These are phyloP conservation scores for Cantharis nigra DNA, from an alignment of 2,888 invertebrate species.

Conservation along the genomic window DNA sequence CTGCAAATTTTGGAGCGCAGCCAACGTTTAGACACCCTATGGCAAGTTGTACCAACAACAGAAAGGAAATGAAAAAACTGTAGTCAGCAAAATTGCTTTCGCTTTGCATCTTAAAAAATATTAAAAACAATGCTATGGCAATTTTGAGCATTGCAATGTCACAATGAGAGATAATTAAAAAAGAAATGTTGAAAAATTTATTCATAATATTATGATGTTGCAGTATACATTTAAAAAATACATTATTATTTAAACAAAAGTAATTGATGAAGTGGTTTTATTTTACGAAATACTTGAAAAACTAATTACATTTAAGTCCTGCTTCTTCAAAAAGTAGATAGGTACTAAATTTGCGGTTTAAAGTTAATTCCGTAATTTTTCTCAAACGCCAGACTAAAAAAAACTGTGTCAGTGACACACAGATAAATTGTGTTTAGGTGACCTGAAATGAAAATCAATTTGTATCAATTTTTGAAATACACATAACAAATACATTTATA, in stretches of 20 bases:
- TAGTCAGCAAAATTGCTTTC: slow-evolving; percentile 3
- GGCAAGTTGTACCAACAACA: slow-evolving; percentile 4
- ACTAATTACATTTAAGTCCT: not conserved
- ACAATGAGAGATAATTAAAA: not conserved
- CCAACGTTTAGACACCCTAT: slow-evolving; percentile 15
- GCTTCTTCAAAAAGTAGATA: not conserved
- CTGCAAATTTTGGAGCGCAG: slow-evolving; percentile 14
- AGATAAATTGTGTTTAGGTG: not conserved
- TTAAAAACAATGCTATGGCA: not conserved
- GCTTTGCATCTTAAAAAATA: slow-evolving; percentile 3
- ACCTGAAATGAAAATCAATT: not conserved
- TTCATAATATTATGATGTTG: not conserved
- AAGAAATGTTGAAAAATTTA: not conserved
- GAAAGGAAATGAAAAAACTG: slow-evolving; percentile 3
- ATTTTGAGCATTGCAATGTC: not conserved
- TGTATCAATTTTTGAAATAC: not conserved
- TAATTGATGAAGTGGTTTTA: not conserved
- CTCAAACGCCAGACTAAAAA: not conserved
- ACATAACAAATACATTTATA: not conserved
- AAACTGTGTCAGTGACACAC: not conserved
- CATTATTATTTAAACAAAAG: not conserved
- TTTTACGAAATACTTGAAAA: not conserved
- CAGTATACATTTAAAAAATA: not conserved
- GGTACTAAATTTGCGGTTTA: not conserved
- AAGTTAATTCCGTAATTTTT: not conserved